phyloP scores from a whole-genome alignment of 2,888 invertebrate species.

The Netelia virgata region DNA sequence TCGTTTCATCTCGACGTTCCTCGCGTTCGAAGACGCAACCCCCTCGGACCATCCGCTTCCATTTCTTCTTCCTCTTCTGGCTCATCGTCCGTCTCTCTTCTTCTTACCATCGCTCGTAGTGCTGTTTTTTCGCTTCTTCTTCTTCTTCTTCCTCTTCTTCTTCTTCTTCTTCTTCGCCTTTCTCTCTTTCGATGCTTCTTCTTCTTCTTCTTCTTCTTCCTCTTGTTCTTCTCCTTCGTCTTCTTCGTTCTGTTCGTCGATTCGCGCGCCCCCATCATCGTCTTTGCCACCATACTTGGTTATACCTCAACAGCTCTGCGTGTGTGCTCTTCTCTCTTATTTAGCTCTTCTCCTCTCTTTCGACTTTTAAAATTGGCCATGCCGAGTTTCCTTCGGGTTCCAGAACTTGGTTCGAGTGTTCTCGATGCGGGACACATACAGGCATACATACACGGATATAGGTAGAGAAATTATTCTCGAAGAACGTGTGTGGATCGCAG shows the following conservation, averaged over 20 bases:
- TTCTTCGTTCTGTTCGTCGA: slow-evolving; percentile 50
- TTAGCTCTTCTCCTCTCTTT: slow-evolving; percentile 60
- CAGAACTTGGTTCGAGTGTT: neutral
- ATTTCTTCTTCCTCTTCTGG: slow-evolving; percentile 57
- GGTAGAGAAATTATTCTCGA: slow-evolving; percentile 17
- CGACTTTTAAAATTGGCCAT: slow-evolving; percentile 65
- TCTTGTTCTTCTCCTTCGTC: slow-evolving; percentile 46
- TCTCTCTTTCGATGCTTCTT: too few species aligned
- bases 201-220: slow-evolving; percentile 46
- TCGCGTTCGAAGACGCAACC: slow-evolving; percentile 23
- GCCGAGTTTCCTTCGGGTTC: slow-evolving; percentile 35
- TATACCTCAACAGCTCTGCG: slow-evolving; percentile 73
- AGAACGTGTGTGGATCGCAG: slow-evolving; percentile 43
- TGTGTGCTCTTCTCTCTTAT: slow-evolving; percentile 66
- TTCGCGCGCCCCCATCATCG: slow-evolving; percentile 74
- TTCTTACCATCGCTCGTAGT: neutral
- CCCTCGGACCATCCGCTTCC: slow-evolving; percentile 37
- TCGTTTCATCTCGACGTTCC: neutral
- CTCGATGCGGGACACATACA: neutral
- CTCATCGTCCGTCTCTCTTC: slow-evolving; percentile 1
- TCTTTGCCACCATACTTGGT: slow-evolving; percentile 83
- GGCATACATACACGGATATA: slow-evolving; percentile 10
- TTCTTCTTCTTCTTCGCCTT: slow-evolving; percentile 45
- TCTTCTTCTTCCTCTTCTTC: slow-evolving; percentile 45
- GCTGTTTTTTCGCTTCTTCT: slow-evolving; percentile 3